Evolutionary conservation across 2,888 invertebrate genomes (phyloP), one percentile per base, ranked within the genome.

Genomic region (Brenthis ino): DNA sequence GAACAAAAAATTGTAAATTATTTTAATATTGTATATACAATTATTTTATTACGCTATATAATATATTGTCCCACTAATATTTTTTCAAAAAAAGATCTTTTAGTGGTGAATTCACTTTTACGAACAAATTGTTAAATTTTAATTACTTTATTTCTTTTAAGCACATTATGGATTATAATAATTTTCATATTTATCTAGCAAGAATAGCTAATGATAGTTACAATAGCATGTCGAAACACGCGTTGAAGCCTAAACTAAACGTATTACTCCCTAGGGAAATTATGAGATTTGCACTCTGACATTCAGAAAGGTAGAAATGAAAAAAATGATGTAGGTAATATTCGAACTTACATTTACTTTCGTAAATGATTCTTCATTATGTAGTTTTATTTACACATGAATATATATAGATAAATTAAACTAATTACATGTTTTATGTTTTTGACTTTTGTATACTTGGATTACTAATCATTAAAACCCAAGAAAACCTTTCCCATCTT

Each of bases 251-350:
- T 20, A 53, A 66, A 58, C 37, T 63, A 47, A 63, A 69, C 53
- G n/a, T 50, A 69, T 63, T 28, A 63, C 53, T 12, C 65, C 16
- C 65, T 16, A 33, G 69, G 69, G 69, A 69, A 66, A 66, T 68
- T 63, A 61, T 48, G 24, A 53, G 57, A 63, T 69, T 65, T 65
- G 51, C 57, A 16, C 47, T 37, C 55, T 56, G 54, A 58, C 64
- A 58, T 57, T 68, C 48, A 33, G 47, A 61, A 48, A 55, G 33
- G 50, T 53, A 61, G 51, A 60, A 60, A 28, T n/a, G 48, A 61
- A 61, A 33, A 33, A 53, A 20, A 33, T 37, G 16, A 61, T 61
- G 51, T 61, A 20, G 20, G 20, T 20, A 37, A 37, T 50, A 61
- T 53, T 37, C 16, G 13, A 61, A 50, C 37, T 4, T 28, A 50